phyloP scores from a whole-genome alignment of 1,140 invertebrate species.

The Ceratina calcarata region DNA sequence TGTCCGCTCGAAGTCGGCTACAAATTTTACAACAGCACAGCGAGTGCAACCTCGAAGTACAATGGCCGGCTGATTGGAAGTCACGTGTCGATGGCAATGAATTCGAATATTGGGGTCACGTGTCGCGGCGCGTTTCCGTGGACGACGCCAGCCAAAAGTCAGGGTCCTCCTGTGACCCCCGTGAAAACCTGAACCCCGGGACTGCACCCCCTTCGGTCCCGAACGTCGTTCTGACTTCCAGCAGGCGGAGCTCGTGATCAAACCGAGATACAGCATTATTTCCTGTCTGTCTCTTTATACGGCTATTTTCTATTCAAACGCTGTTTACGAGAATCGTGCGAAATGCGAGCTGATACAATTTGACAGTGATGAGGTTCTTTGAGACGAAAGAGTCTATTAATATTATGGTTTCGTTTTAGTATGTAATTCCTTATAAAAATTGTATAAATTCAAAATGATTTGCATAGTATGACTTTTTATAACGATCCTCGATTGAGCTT shows the following conservation, averaged over 20 bases:
- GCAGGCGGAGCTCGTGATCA: conserved; percentile 31
- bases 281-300: conserved; percentile 1
- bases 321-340: neutral
- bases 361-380: too few relatives aligned
- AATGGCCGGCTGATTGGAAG: conserved; percentile 68
- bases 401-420: too few relatives aligned
- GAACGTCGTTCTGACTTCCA: conserved; percentile 14
- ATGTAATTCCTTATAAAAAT: too few relatives aligned
- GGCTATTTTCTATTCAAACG: neutral
- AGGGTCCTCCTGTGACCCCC: conserved; percentile 31
- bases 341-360: too few relatives aligned
- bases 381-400: too few relatives aligned
- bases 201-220: neutral
- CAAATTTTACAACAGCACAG: conserved; percentile 41
- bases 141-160: conserved; percentile 58
- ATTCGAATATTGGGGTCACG: conserved; percentile 67
- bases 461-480: neutral
- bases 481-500: neutral
- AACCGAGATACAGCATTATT: conserved; percentile 19
- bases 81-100: conserved; percentile 70
- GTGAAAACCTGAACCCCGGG: neutral
- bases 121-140: conserved; percentile 65
- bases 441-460: too few relatives aligned
- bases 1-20: neutral
- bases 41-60: conserved; percentile 43